Evolutionary conservation across 2,113 vertebrate species (phyloP).

Genomic region (Panthera leo): DNA sequence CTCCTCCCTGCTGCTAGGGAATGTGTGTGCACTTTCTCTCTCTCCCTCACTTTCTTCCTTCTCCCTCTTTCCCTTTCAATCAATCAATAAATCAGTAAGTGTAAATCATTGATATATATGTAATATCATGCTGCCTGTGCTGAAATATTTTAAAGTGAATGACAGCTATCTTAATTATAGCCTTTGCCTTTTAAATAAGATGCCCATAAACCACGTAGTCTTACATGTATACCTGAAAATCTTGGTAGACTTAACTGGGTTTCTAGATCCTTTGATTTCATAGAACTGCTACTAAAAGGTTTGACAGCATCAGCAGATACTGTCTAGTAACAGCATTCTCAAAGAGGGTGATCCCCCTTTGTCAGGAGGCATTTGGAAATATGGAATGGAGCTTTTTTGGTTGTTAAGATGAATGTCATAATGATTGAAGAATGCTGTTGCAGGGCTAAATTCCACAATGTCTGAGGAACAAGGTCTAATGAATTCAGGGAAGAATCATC

Average conservation of each 20-base stretch:
- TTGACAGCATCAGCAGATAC: not conserved
- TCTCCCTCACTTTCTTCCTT: no score
- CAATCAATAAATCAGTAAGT: not conserved
- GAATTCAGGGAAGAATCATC: not conserved
- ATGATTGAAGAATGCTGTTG: not conserved
- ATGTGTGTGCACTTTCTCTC: no score
- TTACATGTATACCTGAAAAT: not conserved
- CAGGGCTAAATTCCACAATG: not conserved
- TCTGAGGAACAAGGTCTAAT: not conserved
- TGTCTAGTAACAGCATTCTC: not conserved
- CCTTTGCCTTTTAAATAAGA: not conserved
- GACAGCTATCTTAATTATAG: not conserved
- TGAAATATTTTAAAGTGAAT: conserved; percentile 6
- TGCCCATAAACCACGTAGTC: not conserved
- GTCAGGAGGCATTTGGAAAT: not conserved
- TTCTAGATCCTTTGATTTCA: not conserved
- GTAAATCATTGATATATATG: not conserved
- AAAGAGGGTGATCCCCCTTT: not conserved
- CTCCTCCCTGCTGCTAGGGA: no score
- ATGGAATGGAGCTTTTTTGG: not conserved
- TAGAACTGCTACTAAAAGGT: not conserved
- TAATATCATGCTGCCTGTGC: not conserved
- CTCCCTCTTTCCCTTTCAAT: no score
- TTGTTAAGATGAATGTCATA: not conserved
- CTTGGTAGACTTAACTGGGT: not conserved